phyloP scores from a whole-genome alignment of 1,140 invertebrate genomes.

The Orius insidiosus region DNA sequence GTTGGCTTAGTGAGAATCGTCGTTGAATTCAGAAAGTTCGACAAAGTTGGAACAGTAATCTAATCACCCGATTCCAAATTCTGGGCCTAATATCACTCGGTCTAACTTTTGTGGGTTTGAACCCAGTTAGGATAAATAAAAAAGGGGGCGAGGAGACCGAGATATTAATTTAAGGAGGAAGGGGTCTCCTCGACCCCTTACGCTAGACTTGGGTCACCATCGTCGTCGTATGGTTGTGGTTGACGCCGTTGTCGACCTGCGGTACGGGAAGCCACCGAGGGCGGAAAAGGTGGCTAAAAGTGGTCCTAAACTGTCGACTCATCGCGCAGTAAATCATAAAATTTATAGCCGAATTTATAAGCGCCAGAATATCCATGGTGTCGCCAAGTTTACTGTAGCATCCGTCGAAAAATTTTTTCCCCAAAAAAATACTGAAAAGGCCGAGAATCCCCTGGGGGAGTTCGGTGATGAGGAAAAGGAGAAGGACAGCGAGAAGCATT shows the following conservation, averaged over 20 bases:
- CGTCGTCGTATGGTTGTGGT: slow-evolving; percentile 32
- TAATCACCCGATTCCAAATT: too few relatives aligned
- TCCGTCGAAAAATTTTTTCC: slow-evolving; percentile 49
- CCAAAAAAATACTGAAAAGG: slow-evolving; percentile 51
- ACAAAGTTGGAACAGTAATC: too few relatives aligned
- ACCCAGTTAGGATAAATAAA: too few relatives aligned
- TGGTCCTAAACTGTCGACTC: slow-evolving; percentile 86
- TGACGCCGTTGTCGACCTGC: slow-evolving; percentile 29
- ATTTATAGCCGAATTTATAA: slow-evolving; percentile 92
- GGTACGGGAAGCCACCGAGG: slow-evolving; percentile 37
- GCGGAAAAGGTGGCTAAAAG: slow-evolving; percentile 59
- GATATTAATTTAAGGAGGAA: too few relatives aligned
- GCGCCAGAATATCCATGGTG: slow-evolving; percentile 84
- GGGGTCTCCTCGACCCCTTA: slow-evolving; percentile 16
- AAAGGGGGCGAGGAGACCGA: too few relatives aligned
- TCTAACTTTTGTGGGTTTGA: too few relatives aligned
- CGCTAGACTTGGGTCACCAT: slow-evolving; percentile 39
- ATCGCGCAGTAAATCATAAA: slow-evolving; percentile 97
- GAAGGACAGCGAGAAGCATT: slow-evolving; percentile 81
- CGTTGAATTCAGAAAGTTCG: too few relatives aligned
- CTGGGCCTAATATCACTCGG: too few relatives aligned
- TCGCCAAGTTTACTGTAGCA: slow-evolving; percentile 55
- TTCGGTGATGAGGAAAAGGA: slow-evolving; percentile 74
- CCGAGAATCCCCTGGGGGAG: slow-evolving; percentile 74
- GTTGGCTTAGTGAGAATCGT: too few relatives aligned